phyloP scores from a whole-genome alignment of 2,113 vertebrate genomes.

The Mellivora capensis region DNA sequence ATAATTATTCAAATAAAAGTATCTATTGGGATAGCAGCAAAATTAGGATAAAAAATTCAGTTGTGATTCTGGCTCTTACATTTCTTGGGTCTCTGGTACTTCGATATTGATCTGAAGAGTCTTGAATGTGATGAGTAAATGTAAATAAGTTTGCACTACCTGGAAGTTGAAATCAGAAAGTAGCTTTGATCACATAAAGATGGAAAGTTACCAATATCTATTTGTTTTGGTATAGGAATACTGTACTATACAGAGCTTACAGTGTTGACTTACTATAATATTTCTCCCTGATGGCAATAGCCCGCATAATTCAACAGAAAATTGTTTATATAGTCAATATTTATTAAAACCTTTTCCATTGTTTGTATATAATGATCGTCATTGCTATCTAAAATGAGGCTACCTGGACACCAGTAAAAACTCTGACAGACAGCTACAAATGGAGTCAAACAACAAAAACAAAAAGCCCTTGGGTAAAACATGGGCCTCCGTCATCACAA shows the following conservation, averaged over 20 bases:
- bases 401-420: background rate
- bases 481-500: background rate
- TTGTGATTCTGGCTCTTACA: background rate
- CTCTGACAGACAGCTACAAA: background rate
- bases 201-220: background rate
- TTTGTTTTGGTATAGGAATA: background rate
- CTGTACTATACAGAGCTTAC: background rate
- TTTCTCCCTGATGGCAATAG: background rate
- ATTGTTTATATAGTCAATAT: background rate
- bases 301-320: background rate
- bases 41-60: slow-evolving; percentile 44
- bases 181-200: background rate
- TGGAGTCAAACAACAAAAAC: background rate
- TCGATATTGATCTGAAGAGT: background rate
- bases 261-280: background rate
- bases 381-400: background rate
- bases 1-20: slow-evolving; percentile 30
- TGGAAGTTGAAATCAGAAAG: background rate
- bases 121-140: background rate
- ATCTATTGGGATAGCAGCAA: background rate
- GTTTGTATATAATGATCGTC: background rate
- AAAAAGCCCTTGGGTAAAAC: background rate
- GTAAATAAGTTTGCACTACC: background rate
- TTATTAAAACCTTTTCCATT: background rate
- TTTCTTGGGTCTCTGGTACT: background rate